Evolutionary conservation across 2,113 vertebrate species (phyloP).

Genomic region (Brachirus orientalis): DNA sequence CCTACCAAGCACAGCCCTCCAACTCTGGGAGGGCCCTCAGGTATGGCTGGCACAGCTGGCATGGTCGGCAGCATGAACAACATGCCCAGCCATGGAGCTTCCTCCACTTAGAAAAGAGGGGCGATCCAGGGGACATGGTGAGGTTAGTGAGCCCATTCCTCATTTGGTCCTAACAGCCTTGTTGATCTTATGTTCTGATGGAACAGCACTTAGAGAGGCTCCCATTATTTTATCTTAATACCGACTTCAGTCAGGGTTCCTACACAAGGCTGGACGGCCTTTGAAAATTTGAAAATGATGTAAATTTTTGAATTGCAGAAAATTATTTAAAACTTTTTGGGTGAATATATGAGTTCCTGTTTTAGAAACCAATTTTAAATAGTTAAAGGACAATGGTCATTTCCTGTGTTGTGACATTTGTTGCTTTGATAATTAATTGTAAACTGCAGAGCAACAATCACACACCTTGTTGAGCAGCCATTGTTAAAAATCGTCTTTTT

Average conservation of each 20-base stretch:
- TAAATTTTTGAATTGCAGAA: slow-evolving; percentile 34
- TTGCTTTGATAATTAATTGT: slow-evolving; percentile 23
- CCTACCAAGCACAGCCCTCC: slow-evolving; percentile 79
- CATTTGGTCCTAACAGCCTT: slow-evolving; percentile 55
- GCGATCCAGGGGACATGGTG: neutral
- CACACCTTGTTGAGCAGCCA: slow-evolving; percentile 19
- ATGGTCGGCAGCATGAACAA: slow-evolving; percentile 74
- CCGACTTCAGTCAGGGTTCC: slow-evolving; percentile 61
- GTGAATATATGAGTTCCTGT: neutral
- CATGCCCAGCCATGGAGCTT: slow-evolving; percentile 73
- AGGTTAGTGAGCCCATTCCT: slow-evolving; percentile 40
- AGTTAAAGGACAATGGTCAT: slow-evolving; percentile 21
- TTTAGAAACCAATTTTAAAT: slow-evolving; percentile 9
- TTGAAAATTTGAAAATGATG: neutral
- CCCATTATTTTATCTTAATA: slow-evolving; percentile 24
- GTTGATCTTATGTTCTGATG: slow-evolving; percentile 45
- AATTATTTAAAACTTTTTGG: neutral
- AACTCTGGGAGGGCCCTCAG: slow-evolving; percentile 76
- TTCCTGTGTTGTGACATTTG: slow-evolving; percentile 38
- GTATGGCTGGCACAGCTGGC: slow-evolving; percentile 74
- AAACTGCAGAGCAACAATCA: slow-evolving; percentile 17
- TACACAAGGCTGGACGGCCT: slow-evolving; percentile 33
- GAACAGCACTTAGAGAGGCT: slow-evolving; percentile 13
- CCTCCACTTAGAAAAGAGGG: slow-evolving; percentile 62
- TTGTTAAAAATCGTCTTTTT: neutral